Evolutionary conservation across 2,797 vertebrate genomes (phyloP), one percentile per base, ranked within the genome.

Genomic region (Argyrosomus regius): DNA sequence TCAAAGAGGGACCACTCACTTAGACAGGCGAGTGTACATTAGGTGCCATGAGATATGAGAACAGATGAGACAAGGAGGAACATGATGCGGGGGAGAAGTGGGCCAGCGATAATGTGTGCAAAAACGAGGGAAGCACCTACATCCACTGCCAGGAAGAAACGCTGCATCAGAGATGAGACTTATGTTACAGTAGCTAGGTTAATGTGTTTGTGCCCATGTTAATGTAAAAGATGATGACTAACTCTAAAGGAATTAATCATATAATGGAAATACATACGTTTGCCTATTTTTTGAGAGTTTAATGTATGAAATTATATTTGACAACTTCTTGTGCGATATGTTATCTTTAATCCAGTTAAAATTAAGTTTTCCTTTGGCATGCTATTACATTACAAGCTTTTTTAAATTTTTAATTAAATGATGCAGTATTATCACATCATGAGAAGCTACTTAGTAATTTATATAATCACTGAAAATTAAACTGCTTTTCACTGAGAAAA

Each of bases 11-110:
- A 82, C 69, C 52, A 56, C 50, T 80, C 17, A 52, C 58, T 63
- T 24, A 57, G 26, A 52, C 2, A 35, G 22, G n/a, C 2, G 17
- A 58, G 72, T 69, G 35, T 11, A 50, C 24, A 50, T 18, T 63
- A 76, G 71, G 62, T 81, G 82, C 35, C 69, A 59, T 41, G 56
- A 82, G 75, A 86, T 75, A 77, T 75, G 61, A 85, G 71, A 65
- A 78, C 76, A 79, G 70, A 87, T 56, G 78, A 90, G 80, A 82
- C 81, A 69, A 43, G 13, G 41, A 75, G 61, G 35, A 82, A 82
- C 73, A 54, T 54, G 80, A 80, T 59, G 70, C 13, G 0, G 18
- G 43, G 68, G 56, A 67, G 77, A 72, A 3, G 14, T 60, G 84
- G 65, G 67, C 49, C 50, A 58, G 45, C 18, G 5, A 41, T 10